Base-by-base conservation (phyloP, 2,113 vertebrate species). In the Ia io region DNA sequence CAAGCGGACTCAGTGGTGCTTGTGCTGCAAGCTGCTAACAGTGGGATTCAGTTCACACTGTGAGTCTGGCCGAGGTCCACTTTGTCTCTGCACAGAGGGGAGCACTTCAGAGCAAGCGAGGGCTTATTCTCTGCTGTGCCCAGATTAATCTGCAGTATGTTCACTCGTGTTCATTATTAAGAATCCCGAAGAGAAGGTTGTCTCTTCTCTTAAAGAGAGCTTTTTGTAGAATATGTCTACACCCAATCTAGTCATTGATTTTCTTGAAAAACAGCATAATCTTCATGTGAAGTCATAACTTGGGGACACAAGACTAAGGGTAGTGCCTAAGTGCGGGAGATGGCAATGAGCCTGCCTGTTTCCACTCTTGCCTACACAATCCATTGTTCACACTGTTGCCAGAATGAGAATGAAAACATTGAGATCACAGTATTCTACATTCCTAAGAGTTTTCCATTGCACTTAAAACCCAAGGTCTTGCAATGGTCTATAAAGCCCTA, bases 81-180 rank as follows among this genome's bases (percentile, higher is more conserved):
- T 92, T 95, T 94, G 94, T 96, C 51, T 88, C 40, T 61, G 88
- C 90, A 25, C 93, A 85, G 85, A 92, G 93, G 95, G 88, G 85
- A 70, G 86, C 77, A 25, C 93, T 96, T 93, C 63, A 93, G 94
- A 92, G 88, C 77, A 73, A 94, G 61, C 6, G 63, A 91, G 47
- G n/a, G 1, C 77, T 53, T 17, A 65, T 56, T 96, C 59, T 77
- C 59, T 40, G 82, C 20, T 74, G 74, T 13, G 22, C 77, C 40
- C 40, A 84, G n/a, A 80, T 70, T 76, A 80, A 90, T 90, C 44
- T 84, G 82, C 42, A 70, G 17, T 70, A 25, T n/a, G 44, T 90
- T 91, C 37, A 30, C 49, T 93, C 53, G 2, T 56, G 42, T 69
- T 74, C 47, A 23, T 80, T 70, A 65, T 47, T 37, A 63, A 85